Percentiles rank a stretch among this genome's conserved stretches.
These are phyloP conservation scores for Pseudochaenichthys georgianus DNA, from an alignment of 2,797 vertebrate species.

Conservation along the genomic window DNA sequence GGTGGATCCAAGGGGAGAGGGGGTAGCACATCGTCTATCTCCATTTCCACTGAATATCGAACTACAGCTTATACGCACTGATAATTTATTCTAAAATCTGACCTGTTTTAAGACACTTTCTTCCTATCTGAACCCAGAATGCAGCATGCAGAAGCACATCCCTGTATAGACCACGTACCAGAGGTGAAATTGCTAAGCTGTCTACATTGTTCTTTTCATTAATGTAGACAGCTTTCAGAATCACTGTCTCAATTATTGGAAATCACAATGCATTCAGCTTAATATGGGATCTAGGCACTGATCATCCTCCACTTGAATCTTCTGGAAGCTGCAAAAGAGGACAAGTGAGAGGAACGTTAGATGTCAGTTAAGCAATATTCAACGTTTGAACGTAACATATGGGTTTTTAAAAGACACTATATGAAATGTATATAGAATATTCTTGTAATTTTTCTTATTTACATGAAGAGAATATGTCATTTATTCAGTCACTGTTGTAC, in stretches of 20 bases:
- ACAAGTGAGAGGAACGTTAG: slow-evolving; percentile 43
- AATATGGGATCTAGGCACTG: slow-evolving; percentile 88
- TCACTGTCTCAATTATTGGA: slow-evolving; percentile 99
- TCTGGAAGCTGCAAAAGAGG: slow-evolving; percentile 72
- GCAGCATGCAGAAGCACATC: slow-evolving; percentile 91
- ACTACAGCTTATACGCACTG: slow-evolving; percentile 75
- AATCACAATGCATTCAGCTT: slow-evolving; percentile 99
- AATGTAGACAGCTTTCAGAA: slow-evolving; percentile 99
- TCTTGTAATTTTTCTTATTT: too few relatives aligned
- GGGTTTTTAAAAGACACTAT: too few relatives aligned
- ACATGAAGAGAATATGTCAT: too few relatives aligned
- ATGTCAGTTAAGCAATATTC: slow-evolving; percentile 14
- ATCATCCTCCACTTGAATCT: slow-evolving; percentile 89
- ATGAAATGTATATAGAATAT: too few relatives aligned
- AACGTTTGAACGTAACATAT: too few relatives aligned
- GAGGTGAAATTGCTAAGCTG: slow-evolving; percentile 99
- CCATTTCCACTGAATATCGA: slow-evolving; percentile 86
- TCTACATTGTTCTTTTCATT: slow-evolving; percentile 99
- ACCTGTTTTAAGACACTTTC: slow-evolving; percentile 23
- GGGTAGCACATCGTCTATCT: slow-evolving; percentile 90
- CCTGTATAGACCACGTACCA: slow-evolving; percentile 86
- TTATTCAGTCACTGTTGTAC: too few relatives aligned
- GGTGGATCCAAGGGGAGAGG: slow-evolving; percentile 95
- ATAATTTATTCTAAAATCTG: slow-evolving; percentile 49
- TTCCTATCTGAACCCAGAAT: slow-evolving; percentile 74